These are phyloP conservation scores for Saccostrea glomerata DNA, from an alignment of 1,140 invertebrate genomes.

Conservation along the genomic window DNA sequence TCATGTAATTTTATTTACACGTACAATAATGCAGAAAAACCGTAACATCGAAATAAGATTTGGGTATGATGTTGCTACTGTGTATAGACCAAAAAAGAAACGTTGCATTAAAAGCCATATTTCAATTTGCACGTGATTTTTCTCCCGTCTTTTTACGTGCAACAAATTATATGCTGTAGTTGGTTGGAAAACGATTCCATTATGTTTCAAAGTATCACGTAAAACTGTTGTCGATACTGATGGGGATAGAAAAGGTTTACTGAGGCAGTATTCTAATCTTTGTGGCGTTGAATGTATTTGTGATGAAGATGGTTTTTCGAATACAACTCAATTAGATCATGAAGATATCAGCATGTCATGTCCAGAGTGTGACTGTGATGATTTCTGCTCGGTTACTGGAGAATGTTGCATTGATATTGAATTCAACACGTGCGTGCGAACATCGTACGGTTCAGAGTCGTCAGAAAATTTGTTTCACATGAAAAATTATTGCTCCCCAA, in stretches of 20 bases:
- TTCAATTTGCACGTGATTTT: no score
- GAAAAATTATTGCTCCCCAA: not conserved
- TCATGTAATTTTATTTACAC: no score
- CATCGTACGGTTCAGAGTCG: not conserved
- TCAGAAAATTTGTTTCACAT: not conserved
- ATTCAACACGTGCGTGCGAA: constrained; percentile 13
- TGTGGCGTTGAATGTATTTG: not conserved
- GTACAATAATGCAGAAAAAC: no score
- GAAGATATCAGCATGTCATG: not conserved
- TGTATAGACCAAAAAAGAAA: no score
- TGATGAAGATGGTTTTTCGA: not conserved
- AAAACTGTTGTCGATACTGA: no score
- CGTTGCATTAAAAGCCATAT: no score
- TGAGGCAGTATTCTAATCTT: not conserved
- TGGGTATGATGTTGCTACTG: no score
- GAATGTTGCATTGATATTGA: not conserved
- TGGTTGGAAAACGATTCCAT: no score
- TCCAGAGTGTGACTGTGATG: not conserved
- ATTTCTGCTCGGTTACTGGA: not conserved
- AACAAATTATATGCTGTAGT: no score
- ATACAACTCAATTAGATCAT: not conserved
- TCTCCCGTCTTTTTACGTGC: no score
- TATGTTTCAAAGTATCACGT: no score
- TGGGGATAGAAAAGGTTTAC: not conserved
- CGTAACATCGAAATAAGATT: no score